Evolutionary conservation across 2,888 invertebrate genomes (phyloP), one percentile per base, ranked within the genome.

Genomic region (Oscheius onirici): DNA sequence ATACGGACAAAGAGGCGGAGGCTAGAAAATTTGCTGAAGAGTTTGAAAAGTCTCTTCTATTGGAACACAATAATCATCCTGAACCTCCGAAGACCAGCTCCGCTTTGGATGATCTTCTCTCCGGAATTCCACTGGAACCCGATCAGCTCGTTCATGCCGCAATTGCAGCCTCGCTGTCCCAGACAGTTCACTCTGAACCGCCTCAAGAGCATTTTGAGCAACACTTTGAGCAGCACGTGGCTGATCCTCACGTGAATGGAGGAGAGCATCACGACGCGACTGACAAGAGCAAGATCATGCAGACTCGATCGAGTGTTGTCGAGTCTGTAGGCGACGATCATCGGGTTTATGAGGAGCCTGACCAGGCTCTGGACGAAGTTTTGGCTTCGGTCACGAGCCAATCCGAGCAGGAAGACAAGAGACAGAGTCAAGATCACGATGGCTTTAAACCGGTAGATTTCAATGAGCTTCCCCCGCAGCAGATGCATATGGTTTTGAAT

Each of bases 291-390:
- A 60, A 49, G 51, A 46, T 49, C 13, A 70, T 70, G 70, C 70
- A 70, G 26, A 52, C 70, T 40, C 51, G 70, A 26, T 61, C 70
- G 24, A 70, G 70, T 44, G 54, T 70, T n/a, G 70, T 70, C 26
- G 63, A 61, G 34, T 28, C 51, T 43, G 34, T 34, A 34, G 70
- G 55, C 2, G 43, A 70, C 5, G 63, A 70, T n/a, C 24, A 66
- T 40, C 26, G 43, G 22, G 51, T 43, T 15, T 61, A 34, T 40
- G 70, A 61, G 34, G 49, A 63, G 52, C 41, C 70, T n/a, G 70
- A 70, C 44, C 61, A 46, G 20, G 61, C 46, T 10, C 15, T 70
- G 41, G 70, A 63, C 17, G 55, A 43, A 24, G 54, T 70, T 6
- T 41, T 70, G 52, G 61, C 51, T n/a, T 26, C 51, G 1, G 70